Conservation (phyloP, 2,113 vertebrate genomes). For the Anhinga rufa region DNA sequence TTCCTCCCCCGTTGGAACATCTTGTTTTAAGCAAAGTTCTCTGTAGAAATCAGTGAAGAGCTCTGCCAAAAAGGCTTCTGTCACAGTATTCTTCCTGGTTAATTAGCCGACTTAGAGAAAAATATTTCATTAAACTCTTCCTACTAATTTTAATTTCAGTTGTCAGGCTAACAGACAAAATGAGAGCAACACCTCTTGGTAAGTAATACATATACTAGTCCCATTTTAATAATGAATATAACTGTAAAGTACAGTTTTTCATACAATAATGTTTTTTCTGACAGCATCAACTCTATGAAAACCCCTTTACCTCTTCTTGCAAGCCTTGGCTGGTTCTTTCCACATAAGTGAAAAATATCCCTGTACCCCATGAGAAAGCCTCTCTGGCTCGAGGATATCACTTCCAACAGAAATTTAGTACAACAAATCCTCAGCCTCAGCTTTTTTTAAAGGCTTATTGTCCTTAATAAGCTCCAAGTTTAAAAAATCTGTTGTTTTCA, state of each 20-base stretch:
- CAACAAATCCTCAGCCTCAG: not conserved
- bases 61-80: not conserved
- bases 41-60: not conserved
- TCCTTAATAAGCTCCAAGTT: not conserved
- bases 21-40: not conserved
- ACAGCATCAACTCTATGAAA: not conserved
- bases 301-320: not conserved
- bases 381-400: not conserved
- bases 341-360: not conserved
- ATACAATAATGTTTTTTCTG: not conserved
- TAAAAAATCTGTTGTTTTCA: not conserved
- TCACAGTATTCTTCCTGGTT: not conserved
- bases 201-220: not conserved
- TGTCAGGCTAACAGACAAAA: not conserved
- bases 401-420: not conserved
- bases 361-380: not conserved
- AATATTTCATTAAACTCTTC: not conserved
- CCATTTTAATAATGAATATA: not conserved
- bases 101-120: not conserved
- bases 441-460: not conserved
- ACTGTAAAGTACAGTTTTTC: not conserved
- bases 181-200: not conserved
- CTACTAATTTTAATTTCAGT: constrained; percentile 5
- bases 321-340: not conserved
- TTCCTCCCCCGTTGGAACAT: not conserved